Base-by-base conservation (phyloP, 2,888 invertebrate species). In the Patella ulyssiponensis region DNA sequence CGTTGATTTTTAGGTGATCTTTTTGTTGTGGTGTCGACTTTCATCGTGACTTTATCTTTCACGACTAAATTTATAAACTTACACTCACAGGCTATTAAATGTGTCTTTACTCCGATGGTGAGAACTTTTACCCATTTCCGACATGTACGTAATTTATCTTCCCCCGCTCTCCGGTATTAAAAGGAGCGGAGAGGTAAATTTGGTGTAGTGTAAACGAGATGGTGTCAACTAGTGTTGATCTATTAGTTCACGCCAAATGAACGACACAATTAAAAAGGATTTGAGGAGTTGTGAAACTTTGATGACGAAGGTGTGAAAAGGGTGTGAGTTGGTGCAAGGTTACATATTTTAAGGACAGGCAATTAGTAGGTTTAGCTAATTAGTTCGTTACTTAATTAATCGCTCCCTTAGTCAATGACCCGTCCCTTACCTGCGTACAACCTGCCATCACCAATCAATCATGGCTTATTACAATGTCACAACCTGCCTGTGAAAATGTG, bases 221-320 rank as follows among this genome's bases (percentile, higher is more conserved):
- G 23, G 23, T 64, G 64, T 64, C 64, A 23, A 23, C 23, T 23
- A 12, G 64, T 0, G 64, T 23, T 64, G 23, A 64, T 64, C 9
- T 64, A 64, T 64, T 64, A 23, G 64, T 64, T 64, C 64, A 23
- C 64, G 64, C 64, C 64, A 64, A 64, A 64, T 64, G 64, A 64
- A 64, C 64, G 64, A 64, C 12, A 64, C 64, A 64, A 64, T 64
- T 64, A 64, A 23, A 20, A 4, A 23, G 20, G 20, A 64, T 23
- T 64, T 64, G 64, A 64, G 64, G 14, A 64, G 20, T 23, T 64
- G 64, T 64, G 20, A 64, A 64, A 23, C 64, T 64, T 64, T 64
- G 64, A 64, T 64, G 64, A 64, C 3, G 20, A 64, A 64, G n/a
- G 64, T 20, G 64, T 64, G 64, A 64, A 64, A 64, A 64, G 23